Base-by-base conservation (phyloP, 2,797 vertebrate genomes). In the Gambelia wislizenii region DNA sequence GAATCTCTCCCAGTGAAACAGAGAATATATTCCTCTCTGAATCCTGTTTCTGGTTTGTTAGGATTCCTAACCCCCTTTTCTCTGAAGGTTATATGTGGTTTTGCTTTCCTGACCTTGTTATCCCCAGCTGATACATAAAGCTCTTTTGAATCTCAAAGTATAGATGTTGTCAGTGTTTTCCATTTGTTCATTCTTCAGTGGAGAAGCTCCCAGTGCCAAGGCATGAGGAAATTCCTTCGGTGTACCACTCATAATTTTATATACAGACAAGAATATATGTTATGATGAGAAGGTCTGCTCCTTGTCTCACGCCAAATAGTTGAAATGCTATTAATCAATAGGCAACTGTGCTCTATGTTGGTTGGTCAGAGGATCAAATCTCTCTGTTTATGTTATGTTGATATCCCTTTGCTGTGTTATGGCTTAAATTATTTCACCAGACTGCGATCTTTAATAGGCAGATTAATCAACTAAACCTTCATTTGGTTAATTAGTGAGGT, bases 381-480 rank as follows among this genome's bases (percentile, higher is more conserved):
- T 77, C 20, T 54, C 42, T 88, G 47, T 39, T 47, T 88, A 77
- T 36, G 36, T 54, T 47, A 54, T 89, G 81, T 67, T 89, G 36
- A 44, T 69, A 78, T 78, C 30, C n/a, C 47, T 84, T 84, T n/a
- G 16, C 54, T 77, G 22, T 69, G 47, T 83, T 69, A 61, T 76
- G 70, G 72, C 49, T 88, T 75, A 83, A 76, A 20, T 83, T 64
- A 83, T 33, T 64, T 75, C 80, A 83, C 5, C 75, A 14, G 70
- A 33, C 44, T 88, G 42, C 69, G 22, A 76, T 72, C 33, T 83
- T 36, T 75, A 74, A 39, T 83, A 25, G 49, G 56, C 64, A 75
- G 70, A 88, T 83, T 83, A 76, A 88, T 64, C 42, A 88, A 64
- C 25, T 10, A 88, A 76, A 61, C 69, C 72, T 88, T 88, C 16